phyloP scores from a whole-genome alignment of 2,797 vertebrate species.

The Anas bernieri region DNA sequence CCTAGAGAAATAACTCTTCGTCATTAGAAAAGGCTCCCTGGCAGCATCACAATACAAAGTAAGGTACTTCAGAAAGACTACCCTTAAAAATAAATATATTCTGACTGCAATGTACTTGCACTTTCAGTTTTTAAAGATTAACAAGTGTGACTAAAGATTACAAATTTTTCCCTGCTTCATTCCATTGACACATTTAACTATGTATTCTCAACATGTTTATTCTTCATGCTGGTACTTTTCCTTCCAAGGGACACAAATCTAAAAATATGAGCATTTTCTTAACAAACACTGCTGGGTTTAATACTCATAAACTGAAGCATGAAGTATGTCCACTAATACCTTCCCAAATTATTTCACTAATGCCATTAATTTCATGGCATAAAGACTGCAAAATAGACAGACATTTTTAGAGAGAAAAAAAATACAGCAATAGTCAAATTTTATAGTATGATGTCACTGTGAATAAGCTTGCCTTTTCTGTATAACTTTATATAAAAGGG shows the following conservation, averaged over 20 bases:
- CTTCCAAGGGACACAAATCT: not conserved
- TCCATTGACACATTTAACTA: not conserved
- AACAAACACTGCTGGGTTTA: not conserved
- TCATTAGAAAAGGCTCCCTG: not conserved
- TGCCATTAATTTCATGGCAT: not conserved
- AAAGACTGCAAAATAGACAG: not conserved
- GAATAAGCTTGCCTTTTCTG: not conserved
- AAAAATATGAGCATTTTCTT: not conserved
- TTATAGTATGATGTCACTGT: not conserved
- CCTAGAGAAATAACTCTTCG: not conserved
- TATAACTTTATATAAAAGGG: not conserved
- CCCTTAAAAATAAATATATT: not conserved
- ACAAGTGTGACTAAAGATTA: not conserved
- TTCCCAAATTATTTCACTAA: slow-evolving; percentile 10
- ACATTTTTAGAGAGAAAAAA: not conserved
- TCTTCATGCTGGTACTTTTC: not conserved
- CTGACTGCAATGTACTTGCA: not conserved
- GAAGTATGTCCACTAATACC: not conserved
- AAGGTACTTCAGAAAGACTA: not conserved
- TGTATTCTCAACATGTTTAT: not conserved
- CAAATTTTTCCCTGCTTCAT: not conserved
- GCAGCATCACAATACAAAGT: not conserved
- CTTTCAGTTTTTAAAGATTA: not conserved
- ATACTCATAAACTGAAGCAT: not conserved
- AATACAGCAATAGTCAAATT: not conserved